Evolutionary conservation across 2,797 vertebrate genomes (phyloP).

Genomic region (Chelon labrosus): DNA sequence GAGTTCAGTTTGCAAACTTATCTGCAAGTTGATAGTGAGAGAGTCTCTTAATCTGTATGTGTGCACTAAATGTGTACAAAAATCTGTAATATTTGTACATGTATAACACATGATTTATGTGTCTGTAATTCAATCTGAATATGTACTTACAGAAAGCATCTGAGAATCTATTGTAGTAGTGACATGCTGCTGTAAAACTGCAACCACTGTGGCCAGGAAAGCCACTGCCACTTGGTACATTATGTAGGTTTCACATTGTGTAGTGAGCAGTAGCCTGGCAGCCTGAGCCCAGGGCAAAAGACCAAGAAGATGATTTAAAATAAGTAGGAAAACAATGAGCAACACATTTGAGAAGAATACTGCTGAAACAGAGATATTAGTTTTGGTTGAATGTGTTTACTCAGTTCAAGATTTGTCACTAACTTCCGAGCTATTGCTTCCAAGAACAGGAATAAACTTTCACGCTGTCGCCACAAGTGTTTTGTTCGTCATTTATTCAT

Average conservation of each 20-base stretch:
- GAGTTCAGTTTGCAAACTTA: not conserved
- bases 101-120: not conserved
- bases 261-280: not conserved
- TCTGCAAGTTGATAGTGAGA: not conserved
- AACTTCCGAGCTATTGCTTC: not conserved
- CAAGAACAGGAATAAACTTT: constrained; percentile 8
- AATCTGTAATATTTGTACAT: not conserved
- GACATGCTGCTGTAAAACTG: too few relatives aligned
- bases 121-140: too few relatives aligned
- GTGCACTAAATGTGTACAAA: not conserved
- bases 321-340: not conserved
- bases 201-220: too few relatives aligned
- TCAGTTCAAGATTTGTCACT: not conserved
- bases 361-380: not conserved
- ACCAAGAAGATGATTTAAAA: not conserved
- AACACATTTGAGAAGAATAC: not conserved
- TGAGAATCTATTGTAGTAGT: too few relatives aligned
- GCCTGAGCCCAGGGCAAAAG: not conserved
- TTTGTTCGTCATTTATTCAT: constrained; percentile 42
- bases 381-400: not conserved
- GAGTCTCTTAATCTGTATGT: not conserved
- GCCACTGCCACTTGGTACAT: too few relatives aligned
- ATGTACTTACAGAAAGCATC: too few relatives aligned
- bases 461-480: not conserved
- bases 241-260: not conserved